These are phyloP conservation scores for Drosophila setosimentum DNA, from an alignment of 2,888 invertebrate genomes.

Conservation along the genomic window DNA sequence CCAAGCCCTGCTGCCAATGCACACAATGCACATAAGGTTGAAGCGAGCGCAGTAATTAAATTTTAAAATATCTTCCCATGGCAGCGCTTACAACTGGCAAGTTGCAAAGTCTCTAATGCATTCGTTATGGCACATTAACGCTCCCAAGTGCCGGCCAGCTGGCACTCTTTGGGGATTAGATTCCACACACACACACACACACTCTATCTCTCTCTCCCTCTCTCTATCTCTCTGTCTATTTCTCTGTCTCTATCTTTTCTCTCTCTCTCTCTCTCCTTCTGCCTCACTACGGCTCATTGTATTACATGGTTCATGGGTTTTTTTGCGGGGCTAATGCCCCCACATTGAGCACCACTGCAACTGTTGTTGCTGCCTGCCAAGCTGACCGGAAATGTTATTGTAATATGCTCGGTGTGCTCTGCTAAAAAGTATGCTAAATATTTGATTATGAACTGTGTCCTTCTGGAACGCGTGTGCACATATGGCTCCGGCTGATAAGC, in stretches of 20 bases:
- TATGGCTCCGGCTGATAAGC: conserved; percentile 57
- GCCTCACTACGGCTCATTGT: conserved; percentile 54
- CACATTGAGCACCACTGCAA: conserved; percentile 17
- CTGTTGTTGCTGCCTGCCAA: conserved; percentile 49
- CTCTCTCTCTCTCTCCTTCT: background rate
- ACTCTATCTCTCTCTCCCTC: background rate
- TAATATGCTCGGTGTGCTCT: conserved; percentile 69
- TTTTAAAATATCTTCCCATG: conserved; percentile 62
- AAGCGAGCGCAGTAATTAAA: conserved; percentile 63
- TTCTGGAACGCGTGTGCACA: conserved; percentile 52
- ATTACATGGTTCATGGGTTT: conserved; percentile 64
- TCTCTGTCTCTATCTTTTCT: background rate
- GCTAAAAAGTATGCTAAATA: conserved; percentile 83
- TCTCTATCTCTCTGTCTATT: background rate
- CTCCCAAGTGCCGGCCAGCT: conserved; percentile 65
- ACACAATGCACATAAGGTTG: conserved; percentile 15
- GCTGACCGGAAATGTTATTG: conserved; percentile 81
- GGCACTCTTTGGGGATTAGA: conserved; percentile 65
- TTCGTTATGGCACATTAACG: conserved; percentile 80
- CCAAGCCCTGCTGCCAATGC: conserved; percentile 16
- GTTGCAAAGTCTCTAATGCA: conserved; percentile 71
- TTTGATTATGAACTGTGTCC: conserved; percentile 77
- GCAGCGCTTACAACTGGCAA: conserved; percentile 47
- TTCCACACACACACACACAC: conserved; percentile 3
- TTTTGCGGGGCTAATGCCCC: conserved; percentile 48